Percentiles rank a stretch among this genome's conserved stretches.
Conservation (phyloP, 2,797 vertebrate species). For the Gorsachius magnificus region DNA sequence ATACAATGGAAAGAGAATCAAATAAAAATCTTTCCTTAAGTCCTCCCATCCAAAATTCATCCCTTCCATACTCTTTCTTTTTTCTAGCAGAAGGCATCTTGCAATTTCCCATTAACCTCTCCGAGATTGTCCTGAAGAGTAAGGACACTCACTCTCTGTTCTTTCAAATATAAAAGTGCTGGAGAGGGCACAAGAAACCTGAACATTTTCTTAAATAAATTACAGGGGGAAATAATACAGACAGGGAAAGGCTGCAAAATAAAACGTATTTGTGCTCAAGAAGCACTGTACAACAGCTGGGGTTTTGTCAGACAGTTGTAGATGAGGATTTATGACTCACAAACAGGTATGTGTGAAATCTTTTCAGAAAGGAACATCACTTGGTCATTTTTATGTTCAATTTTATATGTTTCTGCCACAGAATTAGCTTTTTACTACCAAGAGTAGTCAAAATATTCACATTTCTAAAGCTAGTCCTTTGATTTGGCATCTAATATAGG, state of each 20-base stretch:
- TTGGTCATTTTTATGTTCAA: background rate
- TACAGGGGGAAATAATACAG: background rate
- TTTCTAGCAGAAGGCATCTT: background rate
- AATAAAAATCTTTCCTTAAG: background rate
- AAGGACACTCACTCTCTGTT: background rate
- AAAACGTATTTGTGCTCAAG: background rate
- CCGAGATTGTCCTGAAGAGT: background rate
- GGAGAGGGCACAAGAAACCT: background rate
- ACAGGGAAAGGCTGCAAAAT: background rate
- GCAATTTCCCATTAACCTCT: background rate
- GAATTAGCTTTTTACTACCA: background rate
- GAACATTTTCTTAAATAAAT: background rate
- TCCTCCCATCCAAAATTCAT: background rate
- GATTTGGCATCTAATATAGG: background rate
- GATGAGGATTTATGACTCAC: background rate
- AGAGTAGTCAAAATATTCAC: background rate
- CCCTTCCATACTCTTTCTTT: background rate
- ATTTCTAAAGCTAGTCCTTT: background rate
- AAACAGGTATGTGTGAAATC: background rate
- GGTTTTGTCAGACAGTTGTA: background rate
- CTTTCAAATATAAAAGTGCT: background rate
- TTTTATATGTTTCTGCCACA: background rate
- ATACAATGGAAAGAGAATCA: background rate
- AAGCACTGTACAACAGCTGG: background rate
- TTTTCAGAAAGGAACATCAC: background rate